Conservation (phyloP, 2,888 invertebrate species). For the Seladonia tumulorum region DNA sequence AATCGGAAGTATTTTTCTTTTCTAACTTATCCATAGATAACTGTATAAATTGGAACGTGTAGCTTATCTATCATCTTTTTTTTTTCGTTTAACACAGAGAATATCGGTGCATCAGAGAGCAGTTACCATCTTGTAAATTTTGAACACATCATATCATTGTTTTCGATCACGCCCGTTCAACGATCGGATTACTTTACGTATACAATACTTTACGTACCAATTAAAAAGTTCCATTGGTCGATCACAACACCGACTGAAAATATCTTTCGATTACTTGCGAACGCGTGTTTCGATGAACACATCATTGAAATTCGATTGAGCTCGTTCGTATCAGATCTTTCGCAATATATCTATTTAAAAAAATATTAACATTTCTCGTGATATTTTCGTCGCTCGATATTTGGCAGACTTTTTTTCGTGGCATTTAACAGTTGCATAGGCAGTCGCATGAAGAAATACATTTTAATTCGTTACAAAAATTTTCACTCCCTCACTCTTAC, state of each 20-base stretch:
- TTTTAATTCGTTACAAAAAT: constrained; percentile 62
- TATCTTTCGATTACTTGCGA: constrained; percentile 24
- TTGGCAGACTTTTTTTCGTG: constrained; percentile 57
- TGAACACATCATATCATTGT: constrained; percentile 59
- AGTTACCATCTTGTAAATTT: constrained; percentile 59
- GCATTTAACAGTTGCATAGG: constrained; percentile 57
- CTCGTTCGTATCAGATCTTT: constrained; percentile 25
- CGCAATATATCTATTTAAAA: constrained; percentile 46
- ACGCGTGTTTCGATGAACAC: background rate
- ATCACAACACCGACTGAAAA: constrained; percentile 17
- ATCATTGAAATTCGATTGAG: constrained; percentile 18
- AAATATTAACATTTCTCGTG: constrained; percentile 51
- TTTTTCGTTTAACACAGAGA: constrained; percentile 75
- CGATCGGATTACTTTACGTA: constrained; percentile 37
- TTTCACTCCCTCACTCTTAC: constrained; percentile 7
- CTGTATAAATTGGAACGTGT: constrained; percentile 74
- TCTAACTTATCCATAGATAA: constrained; percentile 70
- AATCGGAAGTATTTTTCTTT: constrained; percentile 72
- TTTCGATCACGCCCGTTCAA: constrained; percentile 46
- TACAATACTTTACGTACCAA: constrained; percentile 45
- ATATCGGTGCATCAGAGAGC: constrained; percentile 67
- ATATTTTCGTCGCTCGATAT: constrained; percentile 60
- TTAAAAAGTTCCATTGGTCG: constrained; percentile 4
- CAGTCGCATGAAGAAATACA: constrained; percentile 63
- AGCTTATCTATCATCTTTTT: constrained; percentile 71